Conservation (phyloP, 2,888 invertebrate genomes). For the Drosophila multiciliata region DNA sequence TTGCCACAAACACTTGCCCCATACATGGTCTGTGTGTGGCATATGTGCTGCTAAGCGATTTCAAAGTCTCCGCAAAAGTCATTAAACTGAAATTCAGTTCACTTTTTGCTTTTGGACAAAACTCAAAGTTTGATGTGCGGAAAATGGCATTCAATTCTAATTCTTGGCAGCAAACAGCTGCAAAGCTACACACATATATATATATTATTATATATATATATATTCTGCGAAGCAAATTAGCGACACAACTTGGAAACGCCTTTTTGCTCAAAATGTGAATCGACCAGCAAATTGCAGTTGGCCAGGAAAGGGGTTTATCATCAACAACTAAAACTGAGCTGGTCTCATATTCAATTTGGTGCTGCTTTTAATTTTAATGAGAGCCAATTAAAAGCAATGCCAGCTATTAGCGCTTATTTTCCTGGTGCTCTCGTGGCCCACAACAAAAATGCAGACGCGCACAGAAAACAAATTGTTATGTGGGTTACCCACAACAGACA, state of each 20-base stretch:
- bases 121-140: conserved; percentile 54
- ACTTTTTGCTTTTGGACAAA: conserved; percentile 25
- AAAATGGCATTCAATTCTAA: conserved; percentile 57
- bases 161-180: conserved; percentile 57
- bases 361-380: conserved; percentile 80
- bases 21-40: conserved; percentile 1
- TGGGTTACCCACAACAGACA: conserved; percentile 20
- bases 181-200: conserved; percentile 3
- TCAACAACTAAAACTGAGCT: conserved; percentile 24
- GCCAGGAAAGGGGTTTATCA: conserved; percentile 14
- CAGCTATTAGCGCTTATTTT: conserved; percentile 44
- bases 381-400: conserved; percentile 75
- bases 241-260: conserved; percentile 63
- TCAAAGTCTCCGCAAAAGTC: conserved; percentile 44
- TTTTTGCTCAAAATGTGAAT: conserved; percentile 31
- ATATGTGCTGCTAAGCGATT: conserved; percentile 7
- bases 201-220: neutral
- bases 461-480: conserved; percentile 70
- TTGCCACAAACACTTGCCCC: conserved; percentile 23
- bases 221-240: conserved; percentile 68
- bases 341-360: conserved; percentile 74
- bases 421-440: neutral
- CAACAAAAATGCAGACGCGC: conserved; percentile 57
- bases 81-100: conserved; percentile 51
- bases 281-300: conserved; percentile 25